Evolutionary conservation across 2,797 vertebrate species (phyloP).

Genomic region (Hippoglossus hippoglossus): DNA sequence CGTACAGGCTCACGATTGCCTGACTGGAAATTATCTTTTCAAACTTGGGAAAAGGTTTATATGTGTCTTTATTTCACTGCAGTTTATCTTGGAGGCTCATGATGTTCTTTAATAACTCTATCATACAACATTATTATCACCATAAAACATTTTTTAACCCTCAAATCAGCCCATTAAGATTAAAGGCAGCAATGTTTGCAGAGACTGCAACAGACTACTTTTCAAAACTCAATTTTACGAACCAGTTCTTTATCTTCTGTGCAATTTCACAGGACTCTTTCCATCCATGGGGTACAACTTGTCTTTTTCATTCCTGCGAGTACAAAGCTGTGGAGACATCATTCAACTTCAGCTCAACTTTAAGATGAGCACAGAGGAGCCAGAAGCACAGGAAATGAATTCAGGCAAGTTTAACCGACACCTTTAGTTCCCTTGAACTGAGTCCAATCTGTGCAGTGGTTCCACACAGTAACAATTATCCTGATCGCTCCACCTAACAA

Average conservation of each 20-base stretch:
- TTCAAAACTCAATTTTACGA: neutral
- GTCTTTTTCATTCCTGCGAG: neutral
- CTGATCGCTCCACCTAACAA: neutral
- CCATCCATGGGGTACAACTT: neutral
- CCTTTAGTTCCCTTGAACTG: neutral
- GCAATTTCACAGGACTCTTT: neutral
- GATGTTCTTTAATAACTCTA: neutral
- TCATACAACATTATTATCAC: neutral
- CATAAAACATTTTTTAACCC: neutral
- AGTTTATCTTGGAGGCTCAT: neutral
- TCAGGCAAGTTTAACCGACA: neutral
- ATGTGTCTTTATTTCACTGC: neutral
- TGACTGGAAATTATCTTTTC: neutral
- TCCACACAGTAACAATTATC: neutral
- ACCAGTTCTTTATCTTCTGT: neutral
- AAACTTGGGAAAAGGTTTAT: neutral
- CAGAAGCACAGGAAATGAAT: neutral
- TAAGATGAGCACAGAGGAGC: neutral
- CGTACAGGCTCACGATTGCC: no score
- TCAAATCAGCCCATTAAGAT: neutral
- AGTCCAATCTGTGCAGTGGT: neutral
- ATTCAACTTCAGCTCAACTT: neutral
- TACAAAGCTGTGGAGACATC: neutral
- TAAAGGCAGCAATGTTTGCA: neutral
- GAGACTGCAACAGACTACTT: neutral